phyloP scores from a whole-genome alignment of 35 echinoderm and acorn worm genomes.

The Anneissia japonica region DNA sequence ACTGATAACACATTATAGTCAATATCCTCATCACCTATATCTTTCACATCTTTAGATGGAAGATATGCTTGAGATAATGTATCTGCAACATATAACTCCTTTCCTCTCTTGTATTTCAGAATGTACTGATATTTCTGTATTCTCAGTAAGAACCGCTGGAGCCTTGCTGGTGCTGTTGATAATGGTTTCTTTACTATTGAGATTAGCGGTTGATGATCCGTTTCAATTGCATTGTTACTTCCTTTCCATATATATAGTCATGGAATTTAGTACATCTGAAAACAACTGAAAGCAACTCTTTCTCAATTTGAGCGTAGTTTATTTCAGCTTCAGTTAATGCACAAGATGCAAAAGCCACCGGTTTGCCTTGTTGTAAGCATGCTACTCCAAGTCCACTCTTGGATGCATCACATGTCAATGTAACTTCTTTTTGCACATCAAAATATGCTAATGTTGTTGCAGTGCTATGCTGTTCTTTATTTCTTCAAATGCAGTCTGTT shows the following conservation, averaged over 20 bases:
- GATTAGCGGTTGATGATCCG: not conserved
- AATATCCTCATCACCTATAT: too few species aligned
- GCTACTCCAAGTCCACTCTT: conserved; percentile 1
- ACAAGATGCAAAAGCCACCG: conserved; percentile 35
- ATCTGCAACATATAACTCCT: too few species aligned
- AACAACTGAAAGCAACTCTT: not conserved
- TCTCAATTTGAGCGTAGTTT: conserved; percentile 13
- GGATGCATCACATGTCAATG: conserved; percentile 25
- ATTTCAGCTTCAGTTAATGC: not conserved
- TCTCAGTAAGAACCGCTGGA: conserved; percentile 23
- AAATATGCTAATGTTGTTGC: conserved; percentile 41
- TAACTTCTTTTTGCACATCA: not conserved
- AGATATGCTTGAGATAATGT: too few species aligned
- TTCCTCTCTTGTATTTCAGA: too few species aligned
- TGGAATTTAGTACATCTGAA: not conserved
- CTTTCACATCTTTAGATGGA: too few species aligned
- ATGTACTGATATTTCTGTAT: conserved; percentile 44
- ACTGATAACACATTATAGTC: too few species aligned
- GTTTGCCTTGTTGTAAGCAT: not conserved
- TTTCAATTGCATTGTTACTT: not conserved
- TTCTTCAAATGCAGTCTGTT: conserved; percentile 48
- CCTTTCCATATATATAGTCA: not conserved
- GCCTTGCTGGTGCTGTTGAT: not conserved
- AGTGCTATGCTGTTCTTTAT: conserved; percentile 19
- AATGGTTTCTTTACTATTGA: conserved; percentile 5